phyloP scores from a whole-genome alignment of 2,113 vertebrate genomes.

The Rostratula benghalensis region DNA sequence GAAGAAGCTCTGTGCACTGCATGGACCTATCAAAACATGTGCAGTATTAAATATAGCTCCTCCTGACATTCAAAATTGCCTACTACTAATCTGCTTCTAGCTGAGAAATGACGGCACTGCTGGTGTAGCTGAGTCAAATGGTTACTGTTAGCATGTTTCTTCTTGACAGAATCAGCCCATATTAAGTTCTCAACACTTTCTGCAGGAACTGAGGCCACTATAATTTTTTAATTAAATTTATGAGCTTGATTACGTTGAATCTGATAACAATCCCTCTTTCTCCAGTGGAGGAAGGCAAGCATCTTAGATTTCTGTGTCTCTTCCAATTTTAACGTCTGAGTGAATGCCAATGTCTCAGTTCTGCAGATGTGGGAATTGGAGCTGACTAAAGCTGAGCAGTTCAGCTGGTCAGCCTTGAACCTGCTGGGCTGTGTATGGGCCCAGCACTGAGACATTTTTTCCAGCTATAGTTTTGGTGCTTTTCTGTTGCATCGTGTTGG shows the following conservation, averaged over 20 bases:
- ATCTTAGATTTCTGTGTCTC: background rate
- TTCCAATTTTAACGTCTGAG: background rate
- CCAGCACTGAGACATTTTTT: background rate
- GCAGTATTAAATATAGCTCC: background rate
- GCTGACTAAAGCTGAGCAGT: background rate
- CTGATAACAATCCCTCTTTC: background rate
- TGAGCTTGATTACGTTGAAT: background rate
- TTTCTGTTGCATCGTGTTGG: fast-evolving
- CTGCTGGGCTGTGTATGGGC: background rate
- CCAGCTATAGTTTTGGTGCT: background rate
- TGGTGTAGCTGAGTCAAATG: background rate
- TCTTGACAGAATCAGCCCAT: background rate
- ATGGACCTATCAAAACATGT: background rate
- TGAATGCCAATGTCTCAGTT: background rate
- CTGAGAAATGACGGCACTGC: background rate
- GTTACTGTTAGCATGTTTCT: background rate
- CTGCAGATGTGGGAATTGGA: background rate
- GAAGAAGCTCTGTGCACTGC: background rate
- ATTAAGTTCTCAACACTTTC: background rate
- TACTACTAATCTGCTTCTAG: background rate
- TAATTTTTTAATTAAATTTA: background rate
- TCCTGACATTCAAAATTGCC: background rate
- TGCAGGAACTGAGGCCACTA: background rate
- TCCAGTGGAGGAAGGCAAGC: background rate
- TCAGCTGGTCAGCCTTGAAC: background rate